Evolutionary conservation across 2,888 invertebrate species (phyloP), one percentile per base, ranked within the genome.

Genomic region (Ophion costatus): DNA sequence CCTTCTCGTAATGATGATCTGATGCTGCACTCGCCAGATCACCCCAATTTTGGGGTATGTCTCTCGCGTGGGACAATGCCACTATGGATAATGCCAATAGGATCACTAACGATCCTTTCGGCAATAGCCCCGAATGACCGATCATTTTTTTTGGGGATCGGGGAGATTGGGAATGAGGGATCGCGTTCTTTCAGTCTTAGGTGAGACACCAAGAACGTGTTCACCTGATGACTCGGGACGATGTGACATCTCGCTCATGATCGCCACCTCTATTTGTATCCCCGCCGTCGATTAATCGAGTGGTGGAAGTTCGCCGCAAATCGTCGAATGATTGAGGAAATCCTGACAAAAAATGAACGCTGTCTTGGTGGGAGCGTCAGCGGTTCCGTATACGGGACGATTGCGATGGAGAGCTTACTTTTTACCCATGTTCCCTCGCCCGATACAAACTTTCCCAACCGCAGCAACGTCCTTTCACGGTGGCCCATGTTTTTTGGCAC

Each of bases 1-100:
- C 96, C 88, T 95, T 95, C 89, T 95, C 95, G 91, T 94, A 94
- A 67, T 95, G 95, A 83, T 95, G 94, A 85, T 94, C 94, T 4
- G 90, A 89, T 67, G 95, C 96, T 0, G 96, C 95, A 38, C 93
- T 92, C 83, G 95, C 95, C 82, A 95, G 92, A 89, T 96, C 96
- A n/a, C 94, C 94, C 67, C 90, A 87, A 85, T 94, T 94, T 33
- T 94, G 94, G 66, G 94, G 90, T 86, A 95, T 94, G 91, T 95
- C 94, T 69, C 96, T 94, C 2, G 90, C 89, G 20, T 78, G 56
- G 22, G 79, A 42, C 14, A 84, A 66, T 1, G 74, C 29, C 7
- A 85, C 59, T 29, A 78, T 45, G 11, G 70, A 77, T 66, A 77
- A 64, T 6, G 63, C 79, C 63, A 83, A 69, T 22, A 85, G 71